Percentiles rank a stretch among this genome's conserved stretches.
Conservation (phyloP, 2,113 vertebrate genomes). For the Poicephalus gulielmi region DNA sequence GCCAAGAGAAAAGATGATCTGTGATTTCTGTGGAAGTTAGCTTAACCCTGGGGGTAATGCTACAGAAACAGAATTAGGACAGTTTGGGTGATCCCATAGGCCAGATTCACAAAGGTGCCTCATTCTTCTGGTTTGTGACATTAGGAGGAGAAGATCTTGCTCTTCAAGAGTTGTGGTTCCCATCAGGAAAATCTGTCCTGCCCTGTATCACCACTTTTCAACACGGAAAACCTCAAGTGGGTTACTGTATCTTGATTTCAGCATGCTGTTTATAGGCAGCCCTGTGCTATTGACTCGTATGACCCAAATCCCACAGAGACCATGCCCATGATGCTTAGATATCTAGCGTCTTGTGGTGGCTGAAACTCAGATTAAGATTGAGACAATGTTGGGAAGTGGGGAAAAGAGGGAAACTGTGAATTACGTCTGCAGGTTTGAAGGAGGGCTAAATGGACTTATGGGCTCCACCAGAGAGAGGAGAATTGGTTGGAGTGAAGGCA, state of each 20-base stretch:
- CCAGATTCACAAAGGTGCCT: background rate
- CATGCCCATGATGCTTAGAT: fast-evolving
- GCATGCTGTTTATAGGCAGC: background rate
- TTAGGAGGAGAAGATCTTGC: background rate
- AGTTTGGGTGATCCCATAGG: background rate
- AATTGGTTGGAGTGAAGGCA: background rate
- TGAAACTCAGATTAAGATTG: background rate
- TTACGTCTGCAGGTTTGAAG: background rate
- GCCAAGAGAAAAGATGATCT: background rate
- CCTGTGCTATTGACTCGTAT: background rate
- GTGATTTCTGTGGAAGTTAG: background rate
- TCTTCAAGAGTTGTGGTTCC: background rate
- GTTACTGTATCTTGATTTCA: background rate
- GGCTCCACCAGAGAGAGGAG: background rate
- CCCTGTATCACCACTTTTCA: background rate
- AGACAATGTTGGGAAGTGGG: background rate
- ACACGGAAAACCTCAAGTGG: fast-evolving
- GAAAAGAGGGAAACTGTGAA: background rate
- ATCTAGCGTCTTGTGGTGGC: background rate
- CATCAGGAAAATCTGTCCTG: background rate
- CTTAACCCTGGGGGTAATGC: background rate
- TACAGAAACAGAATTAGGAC: background rate
- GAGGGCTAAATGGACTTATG: background rate
- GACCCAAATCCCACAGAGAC: background rate
- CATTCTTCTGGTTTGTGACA: background rate